These are phyloP conservation scores for Pelecanoides urinatrix DNA, from an alignment of 2,113 vertebrate species.

Conservation along the genomic window DNA sequence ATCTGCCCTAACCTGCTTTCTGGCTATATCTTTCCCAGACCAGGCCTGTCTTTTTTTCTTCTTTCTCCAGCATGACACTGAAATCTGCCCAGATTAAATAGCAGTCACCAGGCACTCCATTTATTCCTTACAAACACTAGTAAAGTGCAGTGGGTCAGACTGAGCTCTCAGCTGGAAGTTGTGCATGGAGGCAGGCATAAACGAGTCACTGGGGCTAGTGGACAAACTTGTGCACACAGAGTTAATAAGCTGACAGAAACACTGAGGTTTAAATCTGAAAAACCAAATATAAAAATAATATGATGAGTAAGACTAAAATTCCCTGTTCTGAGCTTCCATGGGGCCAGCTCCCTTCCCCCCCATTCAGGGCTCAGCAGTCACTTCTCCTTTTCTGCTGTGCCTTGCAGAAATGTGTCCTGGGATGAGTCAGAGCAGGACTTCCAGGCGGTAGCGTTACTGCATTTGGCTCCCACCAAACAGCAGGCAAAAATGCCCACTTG, in stretches of 20 bases:
- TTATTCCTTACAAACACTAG: neutral
- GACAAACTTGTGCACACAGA: neutral
- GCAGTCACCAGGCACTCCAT: neutral
- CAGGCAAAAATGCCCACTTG: neutral
- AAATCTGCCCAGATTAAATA: neutral
- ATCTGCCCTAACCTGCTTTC: neutral
- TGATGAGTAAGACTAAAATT: conserved; percentile 79
- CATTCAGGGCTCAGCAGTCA: conserved; percentile 13
- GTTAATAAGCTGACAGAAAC: conserved; percentile 61
- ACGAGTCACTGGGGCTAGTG: neutral
- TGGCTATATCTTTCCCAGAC: neutral
- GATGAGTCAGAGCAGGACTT: conserved; percentile 70
- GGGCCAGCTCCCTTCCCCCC: conserved; percentile 25
- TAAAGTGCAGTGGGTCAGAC: neutral
- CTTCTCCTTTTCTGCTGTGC: conserved; percentile 68
- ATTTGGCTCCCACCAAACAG: neutral
- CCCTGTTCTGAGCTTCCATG: conserved; percentile 72
- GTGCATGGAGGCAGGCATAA: neutral
- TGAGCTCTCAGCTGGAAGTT: neutral
- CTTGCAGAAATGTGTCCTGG: conserved; percentile 67
- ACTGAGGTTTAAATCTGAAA: conserved; percentile 67
- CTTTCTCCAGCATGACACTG: neutral
- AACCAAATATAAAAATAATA: conserved; percentile 73
- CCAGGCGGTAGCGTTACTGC: conserved; percentile 19
- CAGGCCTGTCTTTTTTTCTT: neutral